These are phyloP conservation scores for Furcifer pardalis DNA, from an alignment of 2,797 vertebrate species.

Conservation along the genomic window DNA sequence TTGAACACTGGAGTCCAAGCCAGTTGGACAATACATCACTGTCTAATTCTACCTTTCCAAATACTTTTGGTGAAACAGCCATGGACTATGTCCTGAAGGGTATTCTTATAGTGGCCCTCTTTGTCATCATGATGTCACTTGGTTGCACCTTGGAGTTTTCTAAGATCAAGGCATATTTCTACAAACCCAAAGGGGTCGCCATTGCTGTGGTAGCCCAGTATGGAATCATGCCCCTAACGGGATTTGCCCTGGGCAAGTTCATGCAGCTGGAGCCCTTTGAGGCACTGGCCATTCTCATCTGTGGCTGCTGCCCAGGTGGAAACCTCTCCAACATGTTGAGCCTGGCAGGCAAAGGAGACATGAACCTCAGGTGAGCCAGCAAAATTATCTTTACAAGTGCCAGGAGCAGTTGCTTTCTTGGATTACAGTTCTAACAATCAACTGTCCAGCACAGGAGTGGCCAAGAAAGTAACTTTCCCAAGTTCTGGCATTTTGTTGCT, in stretches of 20 bases:
- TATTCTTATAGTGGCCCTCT: slow-evolving; percentile 69
- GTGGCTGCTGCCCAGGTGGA: slow-evolving; percentile 86
- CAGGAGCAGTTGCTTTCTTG: too few relatives aligned
- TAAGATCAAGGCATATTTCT: slow-evolving; percentile 82
- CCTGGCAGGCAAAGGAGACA: slow-evolving; percentile 82
- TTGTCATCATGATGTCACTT: slow-evolving; percentile 80
- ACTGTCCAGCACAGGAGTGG: too few relatives aligned
- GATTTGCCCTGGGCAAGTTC: slow-evolving; percentile 79
- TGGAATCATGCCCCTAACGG: slow-evolving; percentile 85
- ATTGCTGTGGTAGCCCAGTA: slow-evolving; percentile 85
- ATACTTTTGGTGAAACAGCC: slow-evolving; percentile 49
- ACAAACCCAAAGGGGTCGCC: slow-evolving; percentile 79
- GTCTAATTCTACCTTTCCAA: slow-evolving; percentile 53
- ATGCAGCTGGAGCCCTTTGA: slow-evolving; percentile 76
- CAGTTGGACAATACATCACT: not conserved
- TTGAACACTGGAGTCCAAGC: slow-evolving; percentile 19
- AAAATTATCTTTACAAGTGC: not conserved
- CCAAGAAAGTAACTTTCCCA: not conserved
- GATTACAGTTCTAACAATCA: too few relatives aligned
- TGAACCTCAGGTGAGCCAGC: slow-evolving; percentile 86
- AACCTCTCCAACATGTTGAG: slow-evolving; percentile 85
- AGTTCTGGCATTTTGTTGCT: not conserved
- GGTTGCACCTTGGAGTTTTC: slow-evolving; percentile 85
- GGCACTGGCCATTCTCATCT: slow-evolving; percentile 83
- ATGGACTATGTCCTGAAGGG: slow-evolving; percentile 69